These are phyloP conservation scores for Brachyopa scutellaris DNA, from an alignment of 2,888 invertebrate species.

Conservation along the genomic window DNA sequence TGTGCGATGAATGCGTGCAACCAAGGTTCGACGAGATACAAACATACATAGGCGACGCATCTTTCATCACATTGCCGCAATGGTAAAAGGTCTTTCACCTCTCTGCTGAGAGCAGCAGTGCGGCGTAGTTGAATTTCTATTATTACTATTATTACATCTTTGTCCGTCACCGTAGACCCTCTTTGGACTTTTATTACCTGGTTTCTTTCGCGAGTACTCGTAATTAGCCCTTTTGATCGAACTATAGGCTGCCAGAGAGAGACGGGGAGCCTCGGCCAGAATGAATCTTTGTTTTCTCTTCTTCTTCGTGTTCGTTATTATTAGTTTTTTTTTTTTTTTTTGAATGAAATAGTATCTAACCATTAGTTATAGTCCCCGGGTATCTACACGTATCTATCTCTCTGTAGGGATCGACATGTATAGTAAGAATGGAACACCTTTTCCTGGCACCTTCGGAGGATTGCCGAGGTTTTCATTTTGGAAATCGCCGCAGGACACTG, in stretches of 20 bases:
- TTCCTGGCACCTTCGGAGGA: slow-evolving; percentile 33
- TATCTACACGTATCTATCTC: neutral
- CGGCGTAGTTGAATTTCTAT: slow-evolving; percentile 43
- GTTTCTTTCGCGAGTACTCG: slow-evolving; percentile 22
- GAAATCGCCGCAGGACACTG: slow-evolving; percentile 42
- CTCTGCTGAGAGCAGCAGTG: neutral
- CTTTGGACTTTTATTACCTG: slow-evolving; percentile 7
- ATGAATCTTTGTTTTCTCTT: slow-evolving; percentile 16
- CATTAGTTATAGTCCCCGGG: slow-evolving; percentile 43
- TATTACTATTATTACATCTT: slow-evolving; percentile 54
- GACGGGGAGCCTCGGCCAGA: slow-evolving; percentile 5
- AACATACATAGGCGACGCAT: slow-evolving; percentile 28
- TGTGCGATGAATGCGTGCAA: neutral
- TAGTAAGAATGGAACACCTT: slow-evolving; percentile 44
- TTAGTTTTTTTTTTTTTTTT: slow-evolving; percentile 24
- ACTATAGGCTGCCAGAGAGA: slow-evolving; percentile 18
- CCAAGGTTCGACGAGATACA: neutral
- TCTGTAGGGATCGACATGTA: too few species aligned
- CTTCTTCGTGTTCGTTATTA: neutral
- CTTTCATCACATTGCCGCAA: slow-evolving; percentile 25
- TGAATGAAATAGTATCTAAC: slow-evolving; percentile 51
- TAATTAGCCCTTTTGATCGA: slow-evolving; percentile 63
- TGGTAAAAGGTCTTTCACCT: slow-evolving; percentile 62
- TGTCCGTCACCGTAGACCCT: slow-evolving; percentile 20
- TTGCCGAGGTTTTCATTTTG: slow-evolving; percentile 3